A percentile compares a stretch with the other conserved stretches of the same genome.
Evolutionary conservation across 2,888 invertebrate species (phyloP).

Genomic region (Rambutsinella grinnellia): DNA sequence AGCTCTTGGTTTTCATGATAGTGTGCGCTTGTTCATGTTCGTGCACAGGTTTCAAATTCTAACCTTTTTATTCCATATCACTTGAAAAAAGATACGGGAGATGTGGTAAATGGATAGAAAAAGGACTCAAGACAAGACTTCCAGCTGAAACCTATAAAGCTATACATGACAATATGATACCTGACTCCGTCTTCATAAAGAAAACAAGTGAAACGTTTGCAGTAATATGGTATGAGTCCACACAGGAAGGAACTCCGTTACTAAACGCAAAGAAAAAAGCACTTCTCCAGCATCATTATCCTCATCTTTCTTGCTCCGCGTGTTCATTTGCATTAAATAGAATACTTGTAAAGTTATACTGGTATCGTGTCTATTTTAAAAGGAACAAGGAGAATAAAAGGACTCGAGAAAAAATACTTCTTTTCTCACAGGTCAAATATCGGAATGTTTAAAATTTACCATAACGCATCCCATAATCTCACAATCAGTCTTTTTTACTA

Average conservation of each 20-base stretch:
- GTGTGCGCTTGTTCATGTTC: constrained; percentile 29
- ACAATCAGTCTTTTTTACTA: constrained; percentile 10
- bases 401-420: neutral
- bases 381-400: neutral
- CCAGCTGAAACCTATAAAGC: neutral
- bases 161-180: neutral
- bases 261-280: neutral
- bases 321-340: constrained; percentile 46
- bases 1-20: neutral
- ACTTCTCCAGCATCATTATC: neutral
- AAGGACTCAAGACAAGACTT: constrained; percentile 10
- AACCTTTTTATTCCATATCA: neutral
- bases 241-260: constrained; percentile 38
- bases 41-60: constrained; percentile 52
- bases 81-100: constrained; percentile 8
- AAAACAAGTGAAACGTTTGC: constrained; percentile 1
- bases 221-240: neutral
- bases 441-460: neutral
- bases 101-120: constrained; percentile 29
- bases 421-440: constrained; percentile 52
- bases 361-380: neutral
- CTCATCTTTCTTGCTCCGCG: constrained; percentile 8
- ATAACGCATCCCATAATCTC: constrained; percentile 21
- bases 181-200: constrained; percentile 4
- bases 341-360: neutral